Percentiles rank a stretch among this genome's conserved stretches.
Conservation (phyloP, 2,113 vertebrate species). For the Plotosus lineatus region DNA sequence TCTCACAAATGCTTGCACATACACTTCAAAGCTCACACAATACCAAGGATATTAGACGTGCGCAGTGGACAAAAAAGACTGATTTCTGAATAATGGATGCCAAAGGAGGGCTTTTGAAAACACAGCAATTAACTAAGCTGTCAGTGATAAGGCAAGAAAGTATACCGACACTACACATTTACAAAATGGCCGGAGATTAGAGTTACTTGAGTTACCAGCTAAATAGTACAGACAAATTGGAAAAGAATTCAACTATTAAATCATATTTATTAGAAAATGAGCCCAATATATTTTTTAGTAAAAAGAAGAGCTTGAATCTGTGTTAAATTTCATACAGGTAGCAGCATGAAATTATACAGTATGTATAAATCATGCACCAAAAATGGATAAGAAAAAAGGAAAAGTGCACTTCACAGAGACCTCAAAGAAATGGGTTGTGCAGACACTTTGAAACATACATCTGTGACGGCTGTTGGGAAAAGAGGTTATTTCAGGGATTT, state of each 20-base stretch:
- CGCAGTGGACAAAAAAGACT: conserved; percentile 15
- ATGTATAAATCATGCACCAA: background rate
- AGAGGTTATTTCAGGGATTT: background rate
- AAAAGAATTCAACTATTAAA: background rate
- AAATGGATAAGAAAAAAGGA: background rate
- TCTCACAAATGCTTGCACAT: background rate
- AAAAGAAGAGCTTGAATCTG: background rate
- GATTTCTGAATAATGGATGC: conserved; percentile 27
- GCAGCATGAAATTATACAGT: background rate
- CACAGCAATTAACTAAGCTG: conserved; percentile 20
- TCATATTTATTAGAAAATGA: background rate
- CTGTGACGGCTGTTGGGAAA: background rate
- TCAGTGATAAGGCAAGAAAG: conserved; percentile 21
- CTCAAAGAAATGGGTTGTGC: background rate
- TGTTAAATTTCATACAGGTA: background rate
- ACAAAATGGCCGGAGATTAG: background rate
- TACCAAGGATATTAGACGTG: conserved; percentile 3
- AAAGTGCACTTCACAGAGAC: background rate
- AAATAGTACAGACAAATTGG: background rate
- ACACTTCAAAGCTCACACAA: background rate
- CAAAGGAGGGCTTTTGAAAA: conserved; percentile 1
- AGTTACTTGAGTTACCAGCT: background rate
- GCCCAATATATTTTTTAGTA: background rate
- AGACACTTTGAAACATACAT: conserved; percentile 2
- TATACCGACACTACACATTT: background rate